Conservation (phyloP, 2,797 vertebrate genomes). For the Crypturellus tataupa region DNA sequence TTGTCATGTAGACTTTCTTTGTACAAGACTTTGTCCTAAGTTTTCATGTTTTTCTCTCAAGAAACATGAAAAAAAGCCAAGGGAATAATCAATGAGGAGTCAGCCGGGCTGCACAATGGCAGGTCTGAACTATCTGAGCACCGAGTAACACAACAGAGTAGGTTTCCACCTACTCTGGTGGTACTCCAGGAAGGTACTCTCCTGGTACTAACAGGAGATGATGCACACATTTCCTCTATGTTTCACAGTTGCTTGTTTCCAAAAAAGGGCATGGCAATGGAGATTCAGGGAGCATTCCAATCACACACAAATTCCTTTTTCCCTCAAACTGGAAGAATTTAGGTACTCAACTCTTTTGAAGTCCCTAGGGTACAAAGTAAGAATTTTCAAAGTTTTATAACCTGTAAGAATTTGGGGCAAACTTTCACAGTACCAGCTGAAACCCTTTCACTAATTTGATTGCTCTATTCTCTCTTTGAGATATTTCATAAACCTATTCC, state of each 20-base stretch:
- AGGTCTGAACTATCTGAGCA: background rate
- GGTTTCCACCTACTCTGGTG: too few species aligned
- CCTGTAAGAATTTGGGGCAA: background rate
- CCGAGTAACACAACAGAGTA: accelerated
- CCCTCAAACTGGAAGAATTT: background rate
- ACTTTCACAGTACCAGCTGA: background rate
- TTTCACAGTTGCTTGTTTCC: background rate
- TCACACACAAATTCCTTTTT: background rate
- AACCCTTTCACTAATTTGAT: background rate
- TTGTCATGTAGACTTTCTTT: background rate
- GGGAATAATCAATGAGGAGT: accelerated
- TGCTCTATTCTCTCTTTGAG: background rate
- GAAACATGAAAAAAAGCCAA: background rate
- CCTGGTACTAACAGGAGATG: background rate
- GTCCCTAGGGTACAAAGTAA: background rate
- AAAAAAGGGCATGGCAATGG: accelerated
- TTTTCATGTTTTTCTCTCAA: background rate
- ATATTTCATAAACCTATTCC: background rate
- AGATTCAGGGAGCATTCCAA: accelerated
- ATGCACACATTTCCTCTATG: background rate
- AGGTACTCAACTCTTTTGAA: background rate
- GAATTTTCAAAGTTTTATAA: background rate
- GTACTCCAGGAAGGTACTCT: too few species aligned
- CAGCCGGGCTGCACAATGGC: background rate
- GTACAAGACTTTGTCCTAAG: background rate